Evolutionary conservation across 2,888 invertebrate species (phyloP), one percentile per base, ranked within the genome.

Genomic region (Prenolepis imparis): DNA sequence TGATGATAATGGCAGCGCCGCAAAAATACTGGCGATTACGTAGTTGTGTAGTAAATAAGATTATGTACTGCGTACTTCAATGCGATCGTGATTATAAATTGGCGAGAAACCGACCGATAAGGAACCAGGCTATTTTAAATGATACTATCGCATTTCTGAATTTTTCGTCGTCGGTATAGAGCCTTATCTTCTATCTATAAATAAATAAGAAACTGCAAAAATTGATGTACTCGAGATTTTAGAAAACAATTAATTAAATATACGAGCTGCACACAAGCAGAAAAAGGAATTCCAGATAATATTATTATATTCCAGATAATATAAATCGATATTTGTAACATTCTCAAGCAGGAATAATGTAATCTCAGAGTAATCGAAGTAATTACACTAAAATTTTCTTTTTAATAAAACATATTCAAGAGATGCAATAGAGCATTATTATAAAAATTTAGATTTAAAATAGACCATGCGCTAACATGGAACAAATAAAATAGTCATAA

Each of bases 41-140:
- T 70, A 70, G 1, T 2, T 59, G 18, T 78, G 12, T 78, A 18
- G 24, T 78, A 59, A 78, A 70, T 44, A 70, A 78, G 57, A 67
- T 68, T 48, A 39, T 70, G 21, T 44, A 57, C 6, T 28, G 57
- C n/a, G 15, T 68, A 57, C 55, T 77, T 55, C 28, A 67, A 21
- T n/a, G n/a, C n/a, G 36, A 28, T 66, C 28, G 52, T 41, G 55
- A n/a, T 68, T 77, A 41, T 21, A 57, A 12, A 32, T 68, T 36
- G 24, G 12, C 36, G 8, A 39, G 67, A 67, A 57, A 39, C 12
- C n/a, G 28, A 39, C 9, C 0, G 11, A 77, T 57, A 68, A 67
- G 39, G n/a, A 67, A n/a, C 9, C 28, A 57, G 21, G 55, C 36
- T 41, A 11, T 28, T 57, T 41, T 28, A 57, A 67, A 57, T 68